Evolutionary conservation across 1,140 invertebrate species (phyloP).

Genomic region (Cyphomyrmex costatus): DNA sequence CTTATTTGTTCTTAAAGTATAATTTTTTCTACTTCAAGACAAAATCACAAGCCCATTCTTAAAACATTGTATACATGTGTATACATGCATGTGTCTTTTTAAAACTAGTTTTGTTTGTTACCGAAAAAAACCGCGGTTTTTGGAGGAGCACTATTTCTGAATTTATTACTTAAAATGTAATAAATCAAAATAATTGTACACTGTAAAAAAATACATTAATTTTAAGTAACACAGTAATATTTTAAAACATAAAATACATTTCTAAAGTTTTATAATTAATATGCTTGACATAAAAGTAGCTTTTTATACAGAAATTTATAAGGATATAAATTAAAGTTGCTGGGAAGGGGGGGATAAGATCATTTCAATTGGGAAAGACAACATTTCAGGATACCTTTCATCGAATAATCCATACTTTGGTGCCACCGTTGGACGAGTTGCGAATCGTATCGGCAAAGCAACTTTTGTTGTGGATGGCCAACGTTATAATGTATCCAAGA

Average conservation of each 20-base stretch:
- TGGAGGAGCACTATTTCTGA: too few relatives aligned
- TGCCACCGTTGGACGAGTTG: constrained; percentile 94
- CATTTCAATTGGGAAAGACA: not conserved
- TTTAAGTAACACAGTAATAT: not conserved
- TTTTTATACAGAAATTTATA: not conserved
- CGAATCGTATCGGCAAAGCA: constrained; percentile 93
- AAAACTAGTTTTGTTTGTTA: too few relatives aligned
- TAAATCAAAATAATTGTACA: not conserved
- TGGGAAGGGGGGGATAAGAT: not conserved
- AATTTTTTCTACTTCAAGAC: too few relatives aligned
- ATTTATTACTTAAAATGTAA: not conserved
- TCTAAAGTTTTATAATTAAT: not conserved
- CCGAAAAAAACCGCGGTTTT: too few relatives aligned
- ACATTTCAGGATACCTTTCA: constrained; percentile 88
- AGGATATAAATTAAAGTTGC: not conserved
- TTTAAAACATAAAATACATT: not conserved
- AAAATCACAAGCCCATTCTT: too few relatives aligned
- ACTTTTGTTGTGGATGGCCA: constrained; percentile 90
- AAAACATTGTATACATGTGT: too few relatives aligned
- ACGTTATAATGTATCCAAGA: constrained; percentile 91
- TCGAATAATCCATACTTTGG: constrained; percentile 93
- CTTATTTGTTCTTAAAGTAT: too few relatives aligned
- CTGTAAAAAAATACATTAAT: constrained; percentile 2
- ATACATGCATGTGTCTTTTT: too few relatives aligned
- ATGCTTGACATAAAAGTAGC: not conserved